Conservation (phyloP, 2,888 invertebrate genomes). For the Melieria picta region DNA sequence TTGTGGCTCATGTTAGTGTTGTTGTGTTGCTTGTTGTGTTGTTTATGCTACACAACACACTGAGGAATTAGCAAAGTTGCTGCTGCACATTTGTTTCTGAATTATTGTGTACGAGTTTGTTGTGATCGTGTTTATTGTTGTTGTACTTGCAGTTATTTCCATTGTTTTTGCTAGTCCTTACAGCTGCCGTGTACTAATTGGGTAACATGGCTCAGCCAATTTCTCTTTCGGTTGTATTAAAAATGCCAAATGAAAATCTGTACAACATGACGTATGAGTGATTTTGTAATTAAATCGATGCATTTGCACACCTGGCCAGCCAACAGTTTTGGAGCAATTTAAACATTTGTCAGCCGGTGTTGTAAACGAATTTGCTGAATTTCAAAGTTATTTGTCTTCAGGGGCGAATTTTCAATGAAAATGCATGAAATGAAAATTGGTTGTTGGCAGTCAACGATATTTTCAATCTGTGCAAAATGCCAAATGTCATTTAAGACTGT, state of each 20-base stretch:
- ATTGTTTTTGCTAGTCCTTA: conserved; percentile 3
- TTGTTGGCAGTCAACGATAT: no score
- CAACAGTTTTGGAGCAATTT: background rate
- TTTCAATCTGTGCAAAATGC: no score
- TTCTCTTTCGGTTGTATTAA: no score
- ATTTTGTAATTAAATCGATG: background rate
- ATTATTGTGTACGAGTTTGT: background rate
- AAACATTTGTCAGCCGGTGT: background rate
- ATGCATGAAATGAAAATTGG: no score
- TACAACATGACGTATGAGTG: conserved; percentile 23
- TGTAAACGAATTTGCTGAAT: no score
- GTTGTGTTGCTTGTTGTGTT: conserved; percentile 4
- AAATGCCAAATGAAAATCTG: background rate
- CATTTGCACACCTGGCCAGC: no score
- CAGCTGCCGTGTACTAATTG: background rate
- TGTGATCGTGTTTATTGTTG: background rate
- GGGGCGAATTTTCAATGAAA: no score
- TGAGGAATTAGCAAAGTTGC: no score
- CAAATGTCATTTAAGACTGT: no score
- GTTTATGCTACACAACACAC: no score
- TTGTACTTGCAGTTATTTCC: background rate
- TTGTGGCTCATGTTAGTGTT: conserved; percentile 19
- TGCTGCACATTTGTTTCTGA: background rate
- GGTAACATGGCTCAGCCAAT: no score
- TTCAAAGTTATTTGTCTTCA: no score